Conservation (phyloP, 2,888 invertebrate genomes). For the Melanostoma mellinum region DNA sequence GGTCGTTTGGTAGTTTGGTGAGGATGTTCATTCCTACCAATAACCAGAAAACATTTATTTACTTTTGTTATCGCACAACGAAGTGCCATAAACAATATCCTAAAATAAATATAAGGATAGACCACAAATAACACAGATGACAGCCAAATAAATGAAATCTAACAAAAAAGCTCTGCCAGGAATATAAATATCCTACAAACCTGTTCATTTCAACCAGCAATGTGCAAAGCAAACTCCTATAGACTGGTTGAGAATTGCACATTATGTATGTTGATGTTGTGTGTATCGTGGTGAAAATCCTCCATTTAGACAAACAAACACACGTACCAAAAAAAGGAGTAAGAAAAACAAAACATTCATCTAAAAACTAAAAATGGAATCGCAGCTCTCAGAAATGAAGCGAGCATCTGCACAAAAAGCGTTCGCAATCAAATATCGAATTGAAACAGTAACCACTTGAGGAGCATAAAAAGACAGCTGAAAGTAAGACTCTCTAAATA, state of each 20-base stretch:
- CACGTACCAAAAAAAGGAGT: conserved; percentile 18
- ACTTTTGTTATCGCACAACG: conserved; percentile 30
- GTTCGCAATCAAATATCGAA: conserved; percentile 55
- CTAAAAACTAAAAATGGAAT: conserved; percentile 11
- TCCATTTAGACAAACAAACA: conserved; percentile 35
- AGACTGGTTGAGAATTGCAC: neutral
- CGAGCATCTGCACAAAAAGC: conserved; percentile 13
- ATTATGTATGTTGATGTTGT: conserved; percentile 10
- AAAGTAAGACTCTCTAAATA: conserved; percentile 38
- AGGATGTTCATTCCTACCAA: conserved; percentile 5
- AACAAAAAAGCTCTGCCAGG: conserved; percentile 28
- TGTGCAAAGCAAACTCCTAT: conserved; percentile 10
- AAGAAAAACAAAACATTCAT: neutral
- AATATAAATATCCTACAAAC: conserved; percentile 45
- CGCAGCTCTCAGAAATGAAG: conserved; percentile 18
- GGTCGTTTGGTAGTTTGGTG: neutral
- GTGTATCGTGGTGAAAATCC: conserved; percentile 15
- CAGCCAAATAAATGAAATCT: conserved; percentile 63
- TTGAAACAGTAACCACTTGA: conserved; percentile 43
- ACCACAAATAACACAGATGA: conserved; percentile 54
- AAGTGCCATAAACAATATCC: conserved; percentile 44
- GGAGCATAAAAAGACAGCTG: conserved; percentile 34
- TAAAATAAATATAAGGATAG: conserved; percentile 29
- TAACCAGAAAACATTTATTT: conserved; percentile 45
- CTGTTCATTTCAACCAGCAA: conserved; percentile 40